A percentile compares a stretch with the other conserved stretches of the same genome.
Evolutionary conservation across 2,888 invertebrate genomes (phyloP).

Genomic region (Apamea epomidion): DNA sequence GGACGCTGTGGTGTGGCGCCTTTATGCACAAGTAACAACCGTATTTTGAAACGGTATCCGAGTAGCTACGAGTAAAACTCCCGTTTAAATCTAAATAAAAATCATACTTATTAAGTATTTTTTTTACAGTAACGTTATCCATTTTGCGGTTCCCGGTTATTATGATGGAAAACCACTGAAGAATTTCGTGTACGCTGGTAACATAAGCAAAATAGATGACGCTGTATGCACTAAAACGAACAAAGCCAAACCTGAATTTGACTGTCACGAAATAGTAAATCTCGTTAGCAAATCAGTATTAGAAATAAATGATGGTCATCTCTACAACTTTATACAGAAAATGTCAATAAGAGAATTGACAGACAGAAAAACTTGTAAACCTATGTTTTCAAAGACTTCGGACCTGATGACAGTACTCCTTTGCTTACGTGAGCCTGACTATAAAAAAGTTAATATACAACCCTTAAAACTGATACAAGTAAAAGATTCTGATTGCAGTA

Average conservation of each 20-base stretch:
- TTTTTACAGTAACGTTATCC: conserved; percentile 57
- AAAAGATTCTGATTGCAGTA: background rate
- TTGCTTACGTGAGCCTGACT: conserved; percentile 6
- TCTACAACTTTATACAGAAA: conserved; percentile 39
- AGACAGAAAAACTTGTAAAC: conserved; percentile 24
- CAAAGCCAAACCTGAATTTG: fast-evolving
- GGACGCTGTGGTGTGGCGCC: background rate
- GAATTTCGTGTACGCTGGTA: conserved; percentile 51
- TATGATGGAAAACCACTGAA: background rate
- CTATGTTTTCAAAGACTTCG: background rate
- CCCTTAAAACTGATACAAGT: conserved; percentile 23
- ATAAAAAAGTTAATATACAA: background rate
- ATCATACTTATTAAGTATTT: background rate
- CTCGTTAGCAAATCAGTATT: conserved; percentile 36
- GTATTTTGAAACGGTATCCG: background rate
- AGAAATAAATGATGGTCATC: conserved; percentile 17
- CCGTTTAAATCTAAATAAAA: background rate
- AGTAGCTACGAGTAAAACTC: background rate
- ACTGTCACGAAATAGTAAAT: conserved; percentile 34
- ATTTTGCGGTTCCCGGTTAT: conserved; percentile 47
- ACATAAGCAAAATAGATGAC: conserved; percentile 3
- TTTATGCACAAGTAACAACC: background rate
- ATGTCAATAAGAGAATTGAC: background rate
- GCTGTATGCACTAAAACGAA: background rate
- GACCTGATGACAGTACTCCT: conserved; percentile 42